These are phyloP conservation scores for Alauda arvensis DNA, from an alignment of 2,797 vertebrate genomes.

Conservation along the genomic window DNA sequence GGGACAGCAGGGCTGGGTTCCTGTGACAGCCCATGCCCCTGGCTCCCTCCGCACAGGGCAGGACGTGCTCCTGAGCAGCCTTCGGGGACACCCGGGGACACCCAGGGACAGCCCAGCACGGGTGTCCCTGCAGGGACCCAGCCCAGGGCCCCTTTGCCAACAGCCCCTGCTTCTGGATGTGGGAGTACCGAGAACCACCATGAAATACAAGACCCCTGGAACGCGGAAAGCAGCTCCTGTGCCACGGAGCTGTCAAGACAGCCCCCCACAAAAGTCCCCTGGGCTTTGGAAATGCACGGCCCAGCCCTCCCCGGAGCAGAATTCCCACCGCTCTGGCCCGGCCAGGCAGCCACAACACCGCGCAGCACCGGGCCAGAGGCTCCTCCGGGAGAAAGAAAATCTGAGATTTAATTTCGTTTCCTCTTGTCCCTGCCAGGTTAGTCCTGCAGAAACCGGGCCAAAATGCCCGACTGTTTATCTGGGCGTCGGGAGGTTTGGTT, in stretches of 20 bases:
- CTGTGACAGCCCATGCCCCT: constrained; percentile 44
- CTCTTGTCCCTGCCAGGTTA: constrained; percentile 34
- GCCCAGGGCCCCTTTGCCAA: neutral
- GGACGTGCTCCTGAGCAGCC: neutral
- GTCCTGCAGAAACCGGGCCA: constrained; percentile 36
- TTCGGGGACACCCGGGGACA: neutral
- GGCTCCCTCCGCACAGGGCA: constrained; percentile 45
- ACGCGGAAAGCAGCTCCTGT: rapidly evolving
- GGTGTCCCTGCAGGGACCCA: neutral
- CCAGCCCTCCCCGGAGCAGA: neutral
- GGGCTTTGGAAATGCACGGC: neutral
- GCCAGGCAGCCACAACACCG: neutral
- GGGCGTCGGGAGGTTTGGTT: neutral
- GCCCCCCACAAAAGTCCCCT: too few species aligned
- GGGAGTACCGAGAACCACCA: neutral
- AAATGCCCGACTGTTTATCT: constrained; percentile 36
- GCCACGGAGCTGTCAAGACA: rapidly evolving
- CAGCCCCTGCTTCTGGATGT: rapidly evolving
- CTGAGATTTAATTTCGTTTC: constrained; percentile 45
- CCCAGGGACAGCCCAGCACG: rapidly evolving
- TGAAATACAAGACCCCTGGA: rapidly evolving
- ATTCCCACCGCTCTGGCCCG: neutral
- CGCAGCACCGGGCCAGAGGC: neutral
- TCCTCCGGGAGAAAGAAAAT: neutral
- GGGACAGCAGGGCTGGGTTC: constrained; percentile 31